Evolutionary conservation across 92 coral and sea anemone species (phyloP).

Genomic region (Meandrina meandrites): DNA sequence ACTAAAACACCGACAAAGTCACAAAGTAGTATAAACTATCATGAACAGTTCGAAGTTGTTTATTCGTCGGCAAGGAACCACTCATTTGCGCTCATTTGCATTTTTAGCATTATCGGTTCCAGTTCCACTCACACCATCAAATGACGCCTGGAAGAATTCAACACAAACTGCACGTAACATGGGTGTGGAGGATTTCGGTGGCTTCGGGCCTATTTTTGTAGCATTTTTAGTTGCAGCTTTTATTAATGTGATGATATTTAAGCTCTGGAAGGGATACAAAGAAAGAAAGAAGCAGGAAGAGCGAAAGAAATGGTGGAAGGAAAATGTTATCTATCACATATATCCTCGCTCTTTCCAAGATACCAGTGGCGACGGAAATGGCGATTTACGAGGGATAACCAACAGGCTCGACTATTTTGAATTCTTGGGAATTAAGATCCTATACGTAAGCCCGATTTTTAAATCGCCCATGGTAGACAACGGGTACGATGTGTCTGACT

Average conservation of each 20-base stretch:
- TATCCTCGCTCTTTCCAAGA: slow-evolving; percentile 93
- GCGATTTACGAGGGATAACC: slow-evolving; percentile 83
- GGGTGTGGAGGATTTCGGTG: too few species aligned
- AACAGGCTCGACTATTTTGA: slow-evolving; percentile 78
- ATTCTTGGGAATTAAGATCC: slow-evolving; percentile 77
- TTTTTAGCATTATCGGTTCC: neutral
- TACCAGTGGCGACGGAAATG: slow-evolving; percentile 85
- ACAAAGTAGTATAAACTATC: neutral
- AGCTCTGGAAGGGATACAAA: slow-evolving; percentile 9
- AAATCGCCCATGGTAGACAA: slow-evolving; percentile 84
- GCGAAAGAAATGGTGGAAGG: slow-evolving; percentile 80
- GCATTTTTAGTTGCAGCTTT: slow-evolving; percentile 5
- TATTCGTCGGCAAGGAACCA: slow-evolving; percentile 37
- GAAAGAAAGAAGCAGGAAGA: slow-evolving; percentile 23
- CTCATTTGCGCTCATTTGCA: slow-evolving; percentile 22
- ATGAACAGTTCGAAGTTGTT: neutral
- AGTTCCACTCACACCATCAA: neutral
- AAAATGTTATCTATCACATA: slow-evolving; percentile 81
- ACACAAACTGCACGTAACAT: too few species aligned
- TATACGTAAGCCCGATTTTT: slow-evolving; percentile 87
- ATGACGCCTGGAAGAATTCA: slow-evolving; percentile 12
- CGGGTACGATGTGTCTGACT: slow-evolving; percentile 87
- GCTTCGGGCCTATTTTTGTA: too few species aligned
- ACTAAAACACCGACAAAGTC: neutral
- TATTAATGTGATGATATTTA: slow-evolving; percentile 7